phyloP scores from a whole-genome alignment of 2,888 invertebrate species.

The Drosophila algonquin region DNA sequence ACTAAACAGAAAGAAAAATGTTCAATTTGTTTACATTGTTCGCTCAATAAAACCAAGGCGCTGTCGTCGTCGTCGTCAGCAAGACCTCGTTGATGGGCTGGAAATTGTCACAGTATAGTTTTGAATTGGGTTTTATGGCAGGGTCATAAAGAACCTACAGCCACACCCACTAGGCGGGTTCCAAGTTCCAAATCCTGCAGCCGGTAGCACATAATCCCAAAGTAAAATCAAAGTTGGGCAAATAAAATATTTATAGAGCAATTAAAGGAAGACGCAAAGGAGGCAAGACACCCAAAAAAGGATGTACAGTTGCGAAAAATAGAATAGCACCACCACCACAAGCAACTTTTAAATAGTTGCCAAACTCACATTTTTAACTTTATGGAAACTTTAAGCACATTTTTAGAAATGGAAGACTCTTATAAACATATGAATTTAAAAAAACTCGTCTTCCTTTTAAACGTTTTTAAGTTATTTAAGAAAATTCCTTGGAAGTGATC shows the following conservation, averaged over 20 bases:
- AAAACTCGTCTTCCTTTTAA: too few species aligned
- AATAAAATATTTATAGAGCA: slow-evolving; percentile 61
- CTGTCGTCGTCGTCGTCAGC: slow-evolving; percentile 46
- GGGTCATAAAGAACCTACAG: not conserved
- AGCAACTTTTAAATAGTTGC: too few species aligned
- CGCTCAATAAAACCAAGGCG: slow-evolving; percentile 50
- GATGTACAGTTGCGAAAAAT: too few species aligned
- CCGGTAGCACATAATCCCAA: not conserved
- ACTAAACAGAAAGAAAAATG: slow-evolving; percentile 22
- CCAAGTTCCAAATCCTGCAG: slow-evolving; percentile 28
- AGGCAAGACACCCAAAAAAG: slow-evolving; percentile 3
- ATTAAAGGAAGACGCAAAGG: slow-evolving; percentile 43
- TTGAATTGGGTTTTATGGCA: slow-evolving; percentile 35
- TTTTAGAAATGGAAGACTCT: too few species aligned
- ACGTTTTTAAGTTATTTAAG: too few species aligned
- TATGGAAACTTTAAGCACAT: too few species aligned
- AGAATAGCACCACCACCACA: too few species aligned
- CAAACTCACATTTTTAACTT: too few species aligned
- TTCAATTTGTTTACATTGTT: slow-evolving; percentile 45
- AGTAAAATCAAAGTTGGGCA: slow-evolving; percentile 43
- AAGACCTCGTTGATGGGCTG: slow-evolving; percentile 43
- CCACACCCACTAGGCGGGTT: slow-evolving; percentile 19
- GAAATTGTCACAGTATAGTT: slow-evolving; percentile 44
- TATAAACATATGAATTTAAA: too few species aligned
- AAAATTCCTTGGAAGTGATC: too few species aligned